Conservation (phyloP, 2,888 invertebrate species). For the Gibbula magus region DNA sequence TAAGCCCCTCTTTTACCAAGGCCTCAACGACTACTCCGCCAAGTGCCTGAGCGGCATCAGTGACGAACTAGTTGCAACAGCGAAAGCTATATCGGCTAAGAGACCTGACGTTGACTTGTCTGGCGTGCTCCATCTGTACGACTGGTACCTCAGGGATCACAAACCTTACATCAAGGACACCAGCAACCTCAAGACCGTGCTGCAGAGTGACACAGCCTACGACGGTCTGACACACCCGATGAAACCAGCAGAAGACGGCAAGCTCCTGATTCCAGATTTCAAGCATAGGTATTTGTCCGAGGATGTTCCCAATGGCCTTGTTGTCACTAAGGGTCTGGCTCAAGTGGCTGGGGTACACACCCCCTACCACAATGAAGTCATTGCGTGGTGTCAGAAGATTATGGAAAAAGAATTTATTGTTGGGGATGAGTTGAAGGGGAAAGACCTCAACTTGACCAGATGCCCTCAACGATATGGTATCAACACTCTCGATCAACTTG, state of each 20-base stretch:
- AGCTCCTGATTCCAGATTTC: slow-evolving; percentile 59
- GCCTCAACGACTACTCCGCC: slow-evolving; percentile 54
- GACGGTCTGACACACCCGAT: slow-evolving; percentile 56
- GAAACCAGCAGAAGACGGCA: slow-evolving; percentile 46
- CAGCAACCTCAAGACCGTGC: slow-evolving; percentile 42
- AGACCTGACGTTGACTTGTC: slow-evolving; percentile 50
- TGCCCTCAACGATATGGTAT: slow-evolving; percentile 59
- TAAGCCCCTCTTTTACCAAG: slow-evolving; percentile 64
- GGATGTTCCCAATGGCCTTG: slow-evolving; percentile 62
- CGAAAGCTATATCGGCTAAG: slow-evolving; percentile 49
- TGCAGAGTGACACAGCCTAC: slow-evolving; percentile 59
- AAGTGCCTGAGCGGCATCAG: slow-evolving; percentile 51
- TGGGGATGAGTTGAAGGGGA: slow-evolving; percentile 48
- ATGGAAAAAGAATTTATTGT: slow-evolving; percentile 57
- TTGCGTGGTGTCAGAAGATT: slow-evolving; percentile 54
- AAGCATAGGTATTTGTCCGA: slow-evolving; percentile 57
- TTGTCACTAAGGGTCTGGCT: slow-evolving; percentile 59
- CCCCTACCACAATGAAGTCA: slow-evolving; percentile 54
- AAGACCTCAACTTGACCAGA: slow-evolving; percentile 49
- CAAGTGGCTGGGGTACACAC: slow-evolving; percentile 54
- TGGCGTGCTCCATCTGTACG: slow-evolving; percentile 54
- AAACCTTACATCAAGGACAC: slow-evolving; percentile 49
- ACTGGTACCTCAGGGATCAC: slow-evolving; percentile 58
- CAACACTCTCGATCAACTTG: slow-evolving; percentile 46
- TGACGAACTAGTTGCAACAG: slow-evolving; percentile 57